Evolutionary conservation across 2,888 invertebrate genomes (phyloP).

Genomic region (Pasiphila rectangulata): DNA sequence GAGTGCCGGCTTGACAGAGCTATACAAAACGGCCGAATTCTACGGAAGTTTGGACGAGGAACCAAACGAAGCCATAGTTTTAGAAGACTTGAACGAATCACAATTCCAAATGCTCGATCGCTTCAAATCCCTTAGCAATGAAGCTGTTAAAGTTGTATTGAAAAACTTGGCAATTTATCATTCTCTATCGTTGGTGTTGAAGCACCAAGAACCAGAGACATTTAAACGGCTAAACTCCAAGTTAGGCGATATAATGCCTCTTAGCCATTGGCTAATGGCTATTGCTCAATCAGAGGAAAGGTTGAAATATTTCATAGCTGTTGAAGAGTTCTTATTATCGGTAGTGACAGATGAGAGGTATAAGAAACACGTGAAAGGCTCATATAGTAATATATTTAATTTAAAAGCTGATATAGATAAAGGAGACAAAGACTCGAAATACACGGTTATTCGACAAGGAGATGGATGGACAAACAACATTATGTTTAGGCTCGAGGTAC

Average conservation of each 20-base stretch:
- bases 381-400: conserved; percentile 13
- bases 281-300: conserved; percentile 2
- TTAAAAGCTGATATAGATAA: conserved; percentile 21
- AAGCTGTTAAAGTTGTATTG: conserved; percentile 41
- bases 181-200: conserved; percentile 50
- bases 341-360: conserved; percentile 37
- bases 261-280: too few species aligned
- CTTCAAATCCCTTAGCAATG: conserved; percentile 39
- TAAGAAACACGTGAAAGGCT: conserved; percentile 32
- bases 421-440: conserved; percentile 3
- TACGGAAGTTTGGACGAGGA: conserved; percentile 18
- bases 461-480: conserved; percentile 22
- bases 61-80: conserved; percentile 30
- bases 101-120: conserved; percentile 45
- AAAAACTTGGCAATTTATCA: conserved; percentile 50
- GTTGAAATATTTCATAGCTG: conserved; percentile 8
- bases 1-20: conserved; percentile 39
- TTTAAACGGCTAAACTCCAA: conserved; percentile 32
- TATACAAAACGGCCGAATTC: conserved; percentile 29
- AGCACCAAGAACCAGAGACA: conserved; percentile 39
- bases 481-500: conserved; percentile 11
- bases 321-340: conserved; percentile 24
- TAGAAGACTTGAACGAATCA: conserved; percentile 46
- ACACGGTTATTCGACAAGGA: conserved; percentile 20
- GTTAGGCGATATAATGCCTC: conserved; percentile 36